phyloP scores from a whole-genome alignment of 2,113 vertebrate genomes.

The Anarrhichthys ocellatus region DNA sequence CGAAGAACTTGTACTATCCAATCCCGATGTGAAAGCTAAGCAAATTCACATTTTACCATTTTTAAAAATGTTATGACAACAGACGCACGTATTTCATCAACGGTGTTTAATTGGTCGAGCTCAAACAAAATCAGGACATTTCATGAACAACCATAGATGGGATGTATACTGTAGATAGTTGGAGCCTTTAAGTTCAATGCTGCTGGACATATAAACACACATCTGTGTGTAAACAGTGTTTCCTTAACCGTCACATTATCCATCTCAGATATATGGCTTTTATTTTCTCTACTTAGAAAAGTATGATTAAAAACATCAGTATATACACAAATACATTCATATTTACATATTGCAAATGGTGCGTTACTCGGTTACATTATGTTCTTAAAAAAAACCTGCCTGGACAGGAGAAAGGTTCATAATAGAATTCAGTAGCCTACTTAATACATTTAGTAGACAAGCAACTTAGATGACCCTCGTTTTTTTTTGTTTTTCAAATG shows the following conservation, averaged over 20 bases:
- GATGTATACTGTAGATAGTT: constrained; percentile 46
- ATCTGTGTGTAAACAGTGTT: constrained; percentile 54
- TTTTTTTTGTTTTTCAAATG: constrained; percentile 33
- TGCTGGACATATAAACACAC: constrained; percentile 66
- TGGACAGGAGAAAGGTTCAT: constrained; percentile 53
- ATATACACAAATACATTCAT: constrained; percentile 86
- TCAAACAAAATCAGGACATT: constrained; percentile 69
- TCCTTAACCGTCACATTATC: constrained; percentile 68
- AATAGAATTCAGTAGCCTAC: constrained; percentile 42
- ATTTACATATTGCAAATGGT: constrained; percentile 81
- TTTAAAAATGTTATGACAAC: background rate
- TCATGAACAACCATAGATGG: constrained; percentile 56
- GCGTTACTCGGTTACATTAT: constrained; percentile 64
- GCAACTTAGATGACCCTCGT: constrained; percentile 53
- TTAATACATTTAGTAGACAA: constrained; percentile 37
- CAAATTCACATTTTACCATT: background rate
- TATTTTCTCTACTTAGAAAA: constrained; percentile 85
- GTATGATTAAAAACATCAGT: constrained; percentile 85
- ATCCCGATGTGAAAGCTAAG: background rate
- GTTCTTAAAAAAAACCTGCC: constrained; percentile 59
- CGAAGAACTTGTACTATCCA: background rate
- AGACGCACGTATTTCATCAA: constrained; percentile 46
- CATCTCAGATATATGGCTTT: constrained; percentile 84
- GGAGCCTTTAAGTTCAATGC: constrained; percentile 58
- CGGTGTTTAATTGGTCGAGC: constrained; percentile 74